Evolutionary conservation across 2,888 invertebrate species (phyloP).

Genomic region (Catocala fraxini): DNA sequence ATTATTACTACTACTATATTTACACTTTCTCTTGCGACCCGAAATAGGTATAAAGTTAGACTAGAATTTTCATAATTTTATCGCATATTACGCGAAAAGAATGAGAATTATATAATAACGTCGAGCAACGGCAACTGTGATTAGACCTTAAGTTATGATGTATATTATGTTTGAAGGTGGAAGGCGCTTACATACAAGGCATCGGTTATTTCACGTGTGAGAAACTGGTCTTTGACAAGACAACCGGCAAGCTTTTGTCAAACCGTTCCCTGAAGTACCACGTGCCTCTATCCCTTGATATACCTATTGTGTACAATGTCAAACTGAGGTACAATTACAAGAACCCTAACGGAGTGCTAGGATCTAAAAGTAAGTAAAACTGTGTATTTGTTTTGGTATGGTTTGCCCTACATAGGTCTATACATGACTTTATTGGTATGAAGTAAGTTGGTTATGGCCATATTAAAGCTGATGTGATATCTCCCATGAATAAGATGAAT

Average conservation of each 20-base stretch:
- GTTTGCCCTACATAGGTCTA: too few relatives aligned
- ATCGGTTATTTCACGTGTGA: conserved; percentile 91
- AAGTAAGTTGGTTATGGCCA: too few relatives aligned
- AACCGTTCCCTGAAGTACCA: conserved; percentile 92
- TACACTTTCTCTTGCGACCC: too few relatives aligned
- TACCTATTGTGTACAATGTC: conserved; percentile 90
- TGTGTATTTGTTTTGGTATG: too few relatives aligned
- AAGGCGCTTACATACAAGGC: conserved; percentile 92
- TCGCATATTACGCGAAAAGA: too few relatives aligned
- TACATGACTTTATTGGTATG: too few relatives aligned
- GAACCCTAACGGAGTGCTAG: conserved; percentile 89
- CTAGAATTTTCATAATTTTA: too few relatives aligned
- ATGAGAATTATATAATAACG: too few relatives aligned
- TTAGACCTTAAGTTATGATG: not conserved
- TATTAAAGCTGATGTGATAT: too few relatives aligned
- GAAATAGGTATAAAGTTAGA: too few relatives aligned
- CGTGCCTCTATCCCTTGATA: conserved; percentile 90
- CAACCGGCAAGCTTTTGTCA: conserved; percentile 89
- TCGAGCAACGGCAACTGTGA: not conserved
- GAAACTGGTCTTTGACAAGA: conserved; percentile 88
- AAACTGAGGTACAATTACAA: conserved; percentile 88
- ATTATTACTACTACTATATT: too few relatives aligned
- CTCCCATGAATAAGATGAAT: too few relatives aligned
- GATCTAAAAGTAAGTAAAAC: conserved; percentile 88
- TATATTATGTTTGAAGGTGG: conserved; percentile 73